A percentile compares a stretch with the other conserved stretches of the same genome.
Evolutionary conservation across 2,888 invertebrate genomes (phyloP).

Genomic region (Cosmorhoe ocellata): DNA sequence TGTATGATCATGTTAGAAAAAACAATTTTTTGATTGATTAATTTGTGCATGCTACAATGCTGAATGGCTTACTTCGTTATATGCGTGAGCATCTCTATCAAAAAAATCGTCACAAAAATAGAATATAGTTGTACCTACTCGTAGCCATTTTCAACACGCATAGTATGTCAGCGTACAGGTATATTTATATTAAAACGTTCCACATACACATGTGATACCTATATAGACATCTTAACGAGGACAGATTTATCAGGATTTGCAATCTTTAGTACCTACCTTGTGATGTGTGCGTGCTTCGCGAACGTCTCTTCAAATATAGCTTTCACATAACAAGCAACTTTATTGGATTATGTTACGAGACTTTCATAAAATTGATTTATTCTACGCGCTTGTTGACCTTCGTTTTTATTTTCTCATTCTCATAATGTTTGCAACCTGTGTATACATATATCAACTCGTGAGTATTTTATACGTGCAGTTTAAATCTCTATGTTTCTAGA

Average conservation of each 20-base stretch:
- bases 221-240: constrained; percentile 57
- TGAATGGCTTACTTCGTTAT: constrained; percentile 2
- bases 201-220: constrained; percentile 47
- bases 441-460: background rate
- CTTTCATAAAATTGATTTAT: constrained; percentile 43
- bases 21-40: too few relatives aligned
- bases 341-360: constrained; percentile 37
- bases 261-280: constrained; percentile 53
- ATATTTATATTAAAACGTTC: constrained; percentile 44
- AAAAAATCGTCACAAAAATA: constrained; percentile 11
- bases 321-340: constrained; percentile 37
- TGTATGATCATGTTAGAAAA: too few relatives aligned
- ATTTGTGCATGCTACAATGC: too few relatives aligned
- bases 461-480: too few relatives aligned
- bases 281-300: constrained; percentile 44
- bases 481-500: too few relatives aligned
- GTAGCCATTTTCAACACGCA: constrained; percentile 26
- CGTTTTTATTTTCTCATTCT: constrained; percentile 14
- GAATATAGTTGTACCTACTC: constrained; percentile 1
- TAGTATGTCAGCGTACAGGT: constrained; percentile 34
- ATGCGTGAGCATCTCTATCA: background rate
- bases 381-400: constrained; percentile 34
- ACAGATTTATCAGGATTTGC: constrained; percentile 52
- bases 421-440: background rate
- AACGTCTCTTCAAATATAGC: constrained; percentile 35